Percentiles rank a stretch among this genome's conserved stretches.
Evolutionary conservation across 2,797 vertebrate genomes (phyloP).

Genomic region (Enteromius mattozi): DNA sequence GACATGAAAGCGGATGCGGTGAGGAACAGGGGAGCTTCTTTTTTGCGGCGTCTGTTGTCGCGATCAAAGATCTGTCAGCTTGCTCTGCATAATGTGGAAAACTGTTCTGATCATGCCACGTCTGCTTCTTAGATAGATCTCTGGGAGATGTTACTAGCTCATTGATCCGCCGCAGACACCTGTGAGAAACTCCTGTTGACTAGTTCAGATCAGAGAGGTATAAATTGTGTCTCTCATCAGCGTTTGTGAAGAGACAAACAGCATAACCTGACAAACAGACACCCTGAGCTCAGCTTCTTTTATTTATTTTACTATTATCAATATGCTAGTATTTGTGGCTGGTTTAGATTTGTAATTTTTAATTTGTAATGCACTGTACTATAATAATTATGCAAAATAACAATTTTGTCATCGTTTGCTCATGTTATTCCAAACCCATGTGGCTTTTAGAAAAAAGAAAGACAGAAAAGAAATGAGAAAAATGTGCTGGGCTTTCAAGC

Average conservation of each 20-base stretch:
- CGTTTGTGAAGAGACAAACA: not conserved
- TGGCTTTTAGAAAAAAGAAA: not conserved
- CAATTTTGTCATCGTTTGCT: not conserved
- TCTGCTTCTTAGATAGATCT: constrained; percentile 38
- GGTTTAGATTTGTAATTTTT: not conserved
- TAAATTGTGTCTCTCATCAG: not conserved
- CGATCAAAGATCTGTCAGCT: constrained; percentile 78
- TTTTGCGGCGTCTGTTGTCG: constrained; percentile 64
- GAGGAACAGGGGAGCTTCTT: constrained; percentile 26
- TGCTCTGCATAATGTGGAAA: constrained; percentile 38
- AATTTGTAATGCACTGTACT: not conserved
- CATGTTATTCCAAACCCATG: not conserved
- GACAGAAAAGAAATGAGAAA: not conserved
- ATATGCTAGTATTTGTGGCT: not conserved
- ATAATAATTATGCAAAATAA: not conserved
- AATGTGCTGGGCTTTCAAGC: not conserved
- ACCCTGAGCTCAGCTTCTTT: not conserved
- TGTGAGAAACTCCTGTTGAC: constrained; percentile 39
- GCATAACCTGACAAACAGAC: not conserved
- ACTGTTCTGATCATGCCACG: constrained; percentile 23
- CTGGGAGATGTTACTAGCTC: not conserved
- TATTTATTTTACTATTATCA: not conserved
- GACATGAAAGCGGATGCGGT: constrained; percentile 74
- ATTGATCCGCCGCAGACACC: constrained; percentile 17
- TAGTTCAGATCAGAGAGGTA: not conserved